A percentile compares a stretch with the other conserved stretches of the same genome.
These are phyloP conservation scores for Calidris pugnax DNA, from an alignment of 2,113 vertebrate genomes.

Conservation along the genomic window DNA sequence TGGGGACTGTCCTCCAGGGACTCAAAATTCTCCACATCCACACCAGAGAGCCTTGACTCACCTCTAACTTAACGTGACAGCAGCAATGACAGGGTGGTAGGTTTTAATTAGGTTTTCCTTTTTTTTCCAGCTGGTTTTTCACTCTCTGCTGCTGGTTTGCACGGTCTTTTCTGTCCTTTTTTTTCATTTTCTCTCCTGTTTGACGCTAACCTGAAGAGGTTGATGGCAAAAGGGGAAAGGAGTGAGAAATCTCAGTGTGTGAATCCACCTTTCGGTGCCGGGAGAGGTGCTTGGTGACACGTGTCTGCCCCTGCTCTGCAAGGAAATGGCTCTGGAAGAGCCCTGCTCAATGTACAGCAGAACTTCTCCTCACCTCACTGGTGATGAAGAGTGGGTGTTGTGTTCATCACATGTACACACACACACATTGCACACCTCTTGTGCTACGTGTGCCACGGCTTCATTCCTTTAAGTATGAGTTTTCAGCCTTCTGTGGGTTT, in stretches of 20 bases:
- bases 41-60: background rate
- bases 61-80: background rate
- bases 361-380: too few relatives aligned
- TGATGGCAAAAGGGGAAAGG: background rate
- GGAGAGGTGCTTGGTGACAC: background rate
- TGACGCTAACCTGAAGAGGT: background rate
- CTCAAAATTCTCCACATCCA: background rate
- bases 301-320: too few relatives aligned
- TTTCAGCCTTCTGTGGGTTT: background rate
- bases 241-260: background rate
- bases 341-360: too few relatives aligned
- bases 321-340: too few relatives aligned
- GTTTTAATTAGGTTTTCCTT: background rate
- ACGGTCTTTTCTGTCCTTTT: background rate
- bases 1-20: background rate
- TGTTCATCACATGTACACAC: fast-evolving
- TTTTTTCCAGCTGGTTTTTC: background rate
- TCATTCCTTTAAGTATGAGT: background rate
- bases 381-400: too few relatives aligned
- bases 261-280: background rate
- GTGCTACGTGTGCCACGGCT: fast-evolving
- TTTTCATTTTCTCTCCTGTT: background rate
- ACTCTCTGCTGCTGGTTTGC: background rate
- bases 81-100: background rate
- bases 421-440: background rate